Conservation (phyloP, 2,888 invertebrate species). For the Agonopterix subpropinquella region DNA sequence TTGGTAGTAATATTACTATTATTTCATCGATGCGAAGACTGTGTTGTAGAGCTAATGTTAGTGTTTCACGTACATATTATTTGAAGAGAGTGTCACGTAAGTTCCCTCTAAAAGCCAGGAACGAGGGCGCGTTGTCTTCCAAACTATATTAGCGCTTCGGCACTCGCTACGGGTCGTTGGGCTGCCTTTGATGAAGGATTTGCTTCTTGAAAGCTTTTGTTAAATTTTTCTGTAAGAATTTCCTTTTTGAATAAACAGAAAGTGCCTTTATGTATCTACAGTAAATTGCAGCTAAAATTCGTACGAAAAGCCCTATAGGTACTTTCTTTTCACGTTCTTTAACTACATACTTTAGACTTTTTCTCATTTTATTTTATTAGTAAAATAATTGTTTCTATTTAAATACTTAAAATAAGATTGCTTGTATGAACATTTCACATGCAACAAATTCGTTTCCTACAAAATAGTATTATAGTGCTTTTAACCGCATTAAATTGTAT, state of each 20-base stretch:
- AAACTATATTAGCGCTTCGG: constrained; percentile 58
- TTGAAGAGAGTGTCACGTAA: constrained; percentile 1
- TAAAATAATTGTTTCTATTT: no score
- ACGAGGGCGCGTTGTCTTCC: constrained; percentile 33
- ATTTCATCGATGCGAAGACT: no score
- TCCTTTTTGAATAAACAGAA: constrained; percentile 49
- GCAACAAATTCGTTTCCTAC: neutral
- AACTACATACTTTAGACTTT: neutral
- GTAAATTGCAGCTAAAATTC: constrained; percentile 24
- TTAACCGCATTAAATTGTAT: constrained; percentile 14
- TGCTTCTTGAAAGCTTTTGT: constrained; percentile 64
- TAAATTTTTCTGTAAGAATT: constrained; percentile 47
- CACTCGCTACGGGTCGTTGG: constrained; percentile 52
- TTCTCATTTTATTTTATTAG: no score
- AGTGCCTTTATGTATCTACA: constrained; percentile 27
- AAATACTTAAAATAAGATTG: no score
- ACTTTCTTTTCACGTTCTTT: neutral
- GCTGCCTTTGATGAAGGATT: constrained; percentile 63
- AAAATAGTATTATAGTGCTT: neutral
- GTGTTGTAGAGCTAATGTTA: neutral
- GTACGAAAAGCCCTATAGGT: no score
- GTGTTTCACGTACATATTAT: constrained; percentile 4
- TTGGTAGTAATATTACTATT: no score
- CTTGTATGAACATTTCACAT: no score
- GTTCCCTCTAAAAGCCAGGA: constrained; percentile 10